Percentiles rank a stretch among this genome's conserved stretches.
Evolutionary conservation across 2,113 vertebrate genomes (phyloP).

Genomic region (Sphaerodactylus townsendi): DNA sequence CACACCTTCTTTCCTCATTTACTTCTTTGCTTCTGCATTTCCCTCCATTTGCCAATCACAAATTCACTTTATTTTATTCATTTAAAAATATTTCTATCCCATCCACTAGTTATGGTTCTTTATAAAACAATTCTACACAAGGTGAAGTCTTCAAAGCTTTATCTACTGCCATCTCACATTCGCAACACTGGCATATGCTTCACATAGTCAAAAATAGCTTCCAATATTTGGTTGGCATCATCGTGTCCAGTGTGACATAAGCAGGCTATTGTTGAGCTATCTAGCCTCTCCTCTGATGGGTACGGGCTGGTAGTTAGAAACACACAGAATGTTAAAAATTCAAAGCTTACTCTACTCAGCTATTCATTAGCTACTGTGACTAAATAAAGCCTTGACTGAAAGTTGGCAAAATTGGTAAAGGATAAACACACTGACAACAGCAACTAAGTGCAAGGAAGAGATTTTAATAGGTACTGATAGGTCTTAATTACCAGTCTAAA

Average conservation of each 20-base stretch:
- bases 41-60: neutral
- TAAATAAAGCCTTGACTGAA: neutral
- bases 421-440: neutral
- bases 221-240: neutral
- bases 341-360: neutral
- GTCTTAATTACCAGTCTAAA: neutral
- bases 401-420: neutral
- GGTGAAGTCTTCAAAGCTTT: neutral
- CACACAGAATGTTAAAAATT: neutral
- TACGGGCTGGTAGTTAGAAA: neutral
- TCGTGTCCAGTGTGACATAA: neutral
- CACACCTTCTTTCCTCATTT: neutral
- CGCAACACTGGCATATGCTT: neutral
- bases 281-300: neutral
- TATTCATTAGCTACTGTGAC: slow-evolving; percentile 4
- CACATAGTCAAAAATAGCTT: neutral
- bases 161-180: neutral
- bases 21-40: neutral
- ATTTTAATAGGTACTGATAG: neutral
- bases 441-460: accelerated
- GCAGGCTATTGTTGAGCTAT: neutral
- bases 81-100: no score
- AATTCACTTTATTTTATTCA: neutral
- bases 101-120: neutral
- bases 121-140: neutral